Percentiles rank a stretch among this genome's conserved stretches.
These are phyloP conservation scores for Tragelaphus eurycerus DNA, from an alignment of 2,797 vertebrate species.

Conservation along the genomic window DNA sequence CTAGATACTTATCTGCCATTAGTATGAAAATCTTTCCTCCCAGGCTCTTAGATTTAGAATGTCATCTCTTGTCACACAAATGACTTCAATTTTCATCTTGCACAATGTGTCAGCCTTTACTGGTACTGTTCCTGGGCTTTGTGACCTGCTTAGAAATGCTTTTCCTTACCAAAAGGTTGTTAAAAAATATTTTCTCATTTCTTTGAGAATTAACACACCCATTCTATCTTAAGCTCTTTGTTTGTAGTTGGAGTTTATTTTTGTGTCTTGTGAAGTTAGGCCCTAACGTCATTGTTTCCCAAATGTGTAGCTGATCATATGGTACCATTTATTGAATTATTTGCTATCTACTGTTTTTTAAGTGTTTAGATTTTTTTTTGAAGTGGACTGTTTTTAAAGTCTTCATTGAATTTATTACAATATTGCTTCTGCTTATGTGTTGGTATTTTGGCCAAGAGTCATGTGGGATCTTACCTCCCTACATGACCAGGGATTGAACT, in stretches of 20 bases:
- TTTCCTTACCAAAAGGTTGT: neutral
- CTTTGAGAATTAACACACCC: neutral
- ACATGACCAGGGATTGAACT: neutral
- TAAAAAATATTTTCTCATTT: neutral
- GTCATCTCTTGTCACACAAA: neutral
- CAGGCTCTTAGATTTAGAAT: neutral
- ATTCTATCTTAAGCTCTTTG: neutral
- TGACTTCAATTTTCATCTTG: neutral
- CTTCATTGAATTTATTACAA: neutral
- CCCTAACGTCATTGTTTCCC: neutral
- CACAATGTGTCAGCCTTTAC: neutral
- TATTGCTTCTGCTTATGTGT: neutral
- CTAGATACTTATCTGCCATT: neutral
- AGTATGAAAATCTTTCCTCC: neutral
- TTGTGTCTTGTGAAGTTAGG: neutral
- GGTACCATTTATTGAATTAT: neutral
- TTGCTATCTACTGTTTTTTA: neutral
- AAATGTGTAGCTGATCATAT: neutral
- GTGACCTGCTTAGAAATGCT: neutral
- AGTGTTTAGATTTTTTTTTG: neutral
- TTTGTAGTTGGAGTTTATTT: neutral
- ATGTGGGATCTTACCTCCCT: neutral
- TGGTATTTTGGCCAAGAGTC: neutral
- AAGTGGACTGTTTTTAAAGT: neutral
- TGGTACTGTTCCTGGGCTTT: neutral